Evolutionary conservation across 1,140 invertebrate species (phyloP).

Genomic region (Neodiprion lecontei): DNA sequence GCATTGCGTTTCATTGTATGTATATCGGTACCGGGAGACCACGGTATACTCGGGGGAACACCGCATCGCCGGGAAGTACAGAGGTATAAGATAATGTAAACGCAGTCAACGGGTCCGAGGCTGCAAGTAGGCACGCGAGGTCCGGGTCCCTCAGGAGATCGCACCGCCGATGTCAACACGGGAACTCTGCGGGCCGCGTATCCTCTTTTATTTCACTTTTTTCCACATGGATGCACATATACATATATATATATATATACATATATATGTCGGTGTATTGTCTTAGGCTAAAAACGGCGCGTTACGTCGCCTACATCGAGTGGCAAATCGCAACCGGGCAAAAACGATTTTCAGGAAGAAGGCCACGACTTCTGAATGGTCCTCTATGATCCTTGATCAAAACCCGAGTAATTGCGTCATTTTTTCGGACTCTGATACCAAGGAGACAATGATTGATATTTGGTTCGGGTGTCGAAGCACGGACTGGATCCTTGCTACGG

Average conservation of each 20-base stretch:
- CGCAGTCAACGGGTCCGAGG: constrained; percentile 19
- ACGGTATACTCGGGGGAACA: constrained; percentile 19
- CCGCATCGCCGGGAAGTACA: background rate
- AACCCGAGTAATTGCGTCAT: too few species aligned
- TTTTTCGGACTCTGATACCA: too few species aligned
- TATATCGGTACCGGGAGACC: constrained; percentile 41
- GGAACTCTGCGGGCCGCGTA: constrained; percentile 16
- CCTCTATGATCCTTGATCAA: background rate
- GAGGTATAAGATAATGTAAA: constrained; percentile 42
- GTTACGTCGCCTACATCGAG: background rate
- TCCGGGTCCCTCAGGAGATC: constrained; percentile 32
- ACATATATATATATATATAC: too few species aligned
- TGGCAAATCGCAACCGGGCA: background rate
- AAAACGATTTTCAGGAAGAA: background rate
- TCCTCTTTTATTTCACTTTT: background rate
- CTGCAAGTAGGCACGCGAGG: constrained; percentile 8
- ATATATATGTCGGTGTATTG: too few species aligned
- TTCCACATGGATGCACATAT: background rate
- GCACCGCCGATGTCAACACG: constrained; percentile 31
- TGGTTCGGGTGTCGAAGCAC: too few species aligned
- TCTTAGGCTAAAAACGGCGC: background rate
- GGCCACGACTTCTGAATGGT: background rate
- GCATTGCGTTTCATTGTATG: constrained; percentile 50
- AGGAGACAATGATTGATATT: too few species aligned
- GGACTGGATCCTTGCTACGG: too few species aligned